phyloP scores from a whole-genome alignment of 2,113 vertebrate genomes.

The Theristicus caerulescens region DNA sequence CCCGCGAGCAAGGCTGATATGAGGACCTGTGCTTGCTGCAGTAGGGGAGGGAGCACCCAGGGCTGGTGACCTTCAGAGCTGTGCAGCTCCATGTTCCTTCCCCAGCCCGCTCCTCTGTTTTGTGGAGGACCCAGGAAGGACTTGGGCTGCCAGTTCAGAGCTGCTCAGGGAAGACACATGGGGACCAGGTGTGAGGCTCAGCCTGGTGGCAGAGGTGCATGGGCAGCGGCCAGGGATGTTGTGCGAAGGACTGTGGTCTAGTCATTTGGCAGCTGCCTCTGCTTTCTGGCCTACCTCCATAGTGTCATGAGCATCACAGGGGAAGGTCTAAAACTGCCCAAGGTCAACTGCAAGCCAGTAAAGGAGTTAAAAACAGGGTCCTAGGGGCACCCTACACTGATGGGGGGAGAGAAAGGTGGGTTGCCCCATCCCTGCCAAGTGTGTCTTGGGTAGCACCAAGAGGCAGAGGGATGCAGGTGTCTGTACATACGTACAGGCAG shows the following conservation, averaged over 20 bases:
- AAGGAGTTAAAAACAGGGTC: not conserved
- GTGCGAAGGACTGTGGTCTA: not conserved
- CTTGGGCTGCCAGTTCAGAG: not conserved
- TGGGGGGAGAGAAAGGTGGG: not conserved
- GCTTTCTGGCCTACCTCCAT: not conserved
- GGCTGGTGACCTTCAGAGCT: not conserved
- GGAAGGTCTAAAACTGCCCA: not conserved
- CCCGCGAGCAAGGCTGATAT: rapidly evolving
- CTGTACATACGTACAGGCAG: not conserved
- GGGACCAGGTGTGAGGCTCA: not conserved
- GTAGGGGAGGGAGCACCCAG: not conserved
- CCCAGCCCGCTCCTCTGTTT: not conserved
- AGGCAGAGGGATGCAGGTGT: not conserved
- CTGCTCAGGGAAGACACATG: not conserved
- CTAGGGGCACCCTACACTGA: not conserved
- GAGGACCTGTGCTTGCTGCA: not conserved
- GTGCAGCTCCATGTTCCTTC: not conserved
- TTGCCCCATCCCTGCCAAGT: not conserved
- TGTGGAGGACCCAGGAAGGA: not conserved
- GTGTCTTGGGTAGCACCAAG: not conserved
- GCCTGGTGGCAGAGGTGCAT: not conserved
- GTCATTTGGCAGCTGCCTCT: not conserved
- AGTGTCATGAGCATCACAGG: not conserved
- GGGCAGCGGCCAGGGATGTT: not conserved
- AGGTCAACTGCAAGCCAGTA: not conserved